A percentile compares a stretch with the other conserved stretches of the same genome.
Conservation (phyloP, 1,140 invertebrate species). For the Charaxes varanes region DNA sequence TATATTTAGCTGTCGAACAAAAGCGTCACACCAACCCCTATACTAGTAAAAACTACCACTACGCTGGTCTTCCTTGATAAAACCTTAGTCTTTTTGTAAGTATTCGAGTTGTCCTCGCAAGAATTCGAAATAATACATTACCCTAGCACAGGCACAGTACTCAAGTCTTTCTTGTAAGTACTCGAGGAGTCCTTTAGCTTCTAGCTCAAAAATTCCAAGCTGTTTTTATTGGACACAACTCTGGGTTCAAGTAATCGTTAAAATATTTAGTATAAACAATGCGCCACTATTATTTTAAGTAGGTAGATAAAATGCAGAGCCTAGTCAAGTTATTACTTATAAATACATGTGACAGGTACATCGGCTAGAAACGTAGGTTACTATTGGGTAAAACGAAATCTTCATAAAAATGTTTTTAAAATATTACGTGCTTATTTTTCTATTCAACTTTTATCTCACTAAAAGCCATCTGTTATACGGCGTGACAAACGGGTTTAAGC, state of each 20-base stretch:
- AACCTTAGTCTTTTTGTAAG: too few relatives aligned
- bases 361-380: background rate
- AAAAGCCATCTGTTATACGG: constrained; percentile 17
- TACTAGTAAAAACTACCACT: too few relatives aligned
- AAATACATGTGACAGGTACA: background rate
- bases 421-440: constrained; percentile 6
- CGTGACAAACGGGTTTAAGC: constrained; percentile 26
- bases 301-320: background rate
- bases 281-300: background rate
- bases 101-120: too few relatives aligned
- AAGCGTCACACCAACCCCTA: too few relatives aligned
- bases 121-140: too few relatives aligned
- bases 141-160: too few relatives aligned
- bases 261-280: background rate
- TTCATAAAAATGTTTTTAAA: constrained; percentile 12
- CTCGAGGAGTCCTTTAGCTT: too few relatives aligned
- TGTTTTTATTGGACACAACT: background rate
- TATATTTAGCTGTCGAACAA: too few relatives aligned
- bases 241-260: background rate
- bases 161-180: too few relatives aligned
- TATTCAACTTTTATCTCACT: background rate
- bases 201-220: background rate
- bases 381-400: background rate
- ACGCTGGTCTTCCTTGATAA: too few relatives aligned
- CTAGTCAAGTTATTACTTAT: background rate